phyloP scores from a whole-genome alignment of 2,113 vertebrate species.

The Aix galericulata region DNA sequence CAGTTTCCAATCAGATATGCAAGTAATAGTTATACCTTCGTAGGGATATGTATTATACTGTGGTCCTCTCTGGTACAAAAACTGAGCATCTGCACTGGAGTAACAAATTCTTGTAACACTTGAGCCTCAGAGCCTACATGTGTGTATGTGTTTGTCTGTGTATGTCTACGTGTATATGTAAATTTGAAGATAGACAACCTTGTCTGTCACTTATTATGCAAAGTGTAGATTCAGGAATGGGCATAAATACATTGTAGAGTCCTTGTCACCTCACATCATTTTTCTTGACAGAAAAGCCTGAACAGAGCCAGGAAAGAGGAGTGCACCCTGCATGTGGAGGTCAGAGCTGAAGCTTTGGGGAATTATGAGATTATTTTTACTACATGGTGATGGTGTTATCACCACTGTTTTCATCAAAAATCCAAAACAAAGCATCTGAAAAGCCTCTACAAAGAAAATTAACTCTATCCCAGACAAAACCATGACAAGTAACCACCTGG shows the following conservation, averaged over 20 bases:
- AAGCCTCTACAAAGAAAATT: too few species aligned
- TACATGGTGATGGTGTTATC: not conserved
- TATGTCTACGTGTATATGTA: not conserved
- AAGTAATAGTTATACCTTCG: not conserved
- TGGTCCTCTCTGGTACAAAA: not conserved
- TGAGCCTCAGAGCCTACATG: not conserved
- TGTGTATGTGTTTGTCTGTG: not conserved
- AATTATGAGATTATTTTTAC: slow-evolving; percentile 19
- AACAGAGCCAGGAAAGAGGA: not conserved
- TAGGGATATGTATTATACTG: not conserved
- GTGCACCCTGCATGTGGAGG: not conserved
- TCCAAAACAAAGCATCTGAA: too few species aligned
- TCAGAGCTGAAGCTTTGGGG: not conserved
- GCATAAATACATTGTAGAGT: not conserved
- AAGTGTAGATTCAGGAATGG: not conserved
- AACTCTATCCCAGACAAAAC: too few species aligned
- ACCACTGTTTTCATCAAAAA: too few species aligned
- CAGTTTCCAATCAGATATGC: not conserved
- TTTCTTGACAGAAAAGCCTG: not conserved
- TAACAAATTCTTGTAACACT: not conserved
- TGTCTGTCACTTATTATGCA: not conserved
- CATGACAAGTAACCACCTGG: not conserved
- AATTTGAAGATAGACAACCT: not conserved
- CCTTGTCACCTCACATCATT: not conserved
- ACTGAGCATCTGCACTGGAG: not conserved